Evolutionary conservation across 2,797 vertebrate species (phyloP).

Genomic region (Mus caroli): DNA sequence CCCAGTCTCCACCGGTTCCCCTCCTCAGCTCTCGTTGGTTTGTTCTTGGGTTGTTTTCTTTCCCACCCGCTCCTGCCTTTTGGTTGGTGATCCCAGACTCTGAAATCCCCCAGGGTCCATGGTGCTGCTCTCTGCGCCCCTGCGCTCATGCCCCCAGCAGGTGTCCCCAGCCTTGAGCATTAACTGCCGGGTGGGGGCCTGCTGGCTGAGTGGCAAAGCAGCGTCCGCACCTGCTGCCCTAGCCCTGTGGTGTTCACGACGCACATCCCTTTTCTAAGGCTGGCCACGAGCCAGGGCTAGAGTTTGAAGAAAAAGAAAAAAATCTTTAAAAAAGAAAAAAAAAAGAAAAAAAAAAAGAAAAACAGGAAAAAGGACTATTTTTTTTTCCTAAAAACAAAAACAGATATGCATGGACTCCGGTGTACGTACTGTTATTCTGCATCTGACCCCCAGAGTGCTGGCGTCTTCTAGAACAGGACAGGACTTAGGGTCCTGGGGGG

Average conservation of each 20-base stretch:
- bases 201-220: conserved; percentile 68
- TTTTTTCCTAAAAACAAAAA: conserved; percentile 80
- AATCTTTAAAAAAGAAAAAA: conserved; percentile 28
- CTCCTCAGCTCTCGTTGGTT: conserved; percentile 58
- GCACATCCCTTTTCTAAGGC: conserved; percentile 89
- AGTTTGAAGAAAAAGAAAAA: conserved; percentile 80
- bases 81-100: conserved; percentile 86
- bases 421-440: conserved; percentile 85
- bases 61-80: conserved; percentile 71
- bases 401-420: conserved; percentile 88
- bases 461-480: conserved; percentile 26
- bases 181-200: conserved; percentile 77
- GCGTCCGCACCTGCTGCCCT: conserved; percentile 76
- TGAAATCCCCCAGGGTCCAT: conserved; percentile 87
- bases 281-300: conserved; percentile 73
- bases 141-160: conserved; percentile 65
- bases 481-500: neutral
- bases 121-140: conserved; percentile 86
- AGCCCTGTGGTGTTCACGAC: conserved; percentile 88
- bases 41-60: conserved; percentile 69
- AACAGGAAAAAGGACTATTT: conserved; percentile 68
- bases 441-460: conserved; percentile 45
- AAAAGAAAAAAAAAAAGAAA: neutral
- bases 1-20: neutral
- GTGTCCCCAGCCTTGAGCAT: conserved; percentile 82